Base-by-base conservation (phyloP, 64 coral and sea anemone species). In the Pachyseris speciosa region DNA sequence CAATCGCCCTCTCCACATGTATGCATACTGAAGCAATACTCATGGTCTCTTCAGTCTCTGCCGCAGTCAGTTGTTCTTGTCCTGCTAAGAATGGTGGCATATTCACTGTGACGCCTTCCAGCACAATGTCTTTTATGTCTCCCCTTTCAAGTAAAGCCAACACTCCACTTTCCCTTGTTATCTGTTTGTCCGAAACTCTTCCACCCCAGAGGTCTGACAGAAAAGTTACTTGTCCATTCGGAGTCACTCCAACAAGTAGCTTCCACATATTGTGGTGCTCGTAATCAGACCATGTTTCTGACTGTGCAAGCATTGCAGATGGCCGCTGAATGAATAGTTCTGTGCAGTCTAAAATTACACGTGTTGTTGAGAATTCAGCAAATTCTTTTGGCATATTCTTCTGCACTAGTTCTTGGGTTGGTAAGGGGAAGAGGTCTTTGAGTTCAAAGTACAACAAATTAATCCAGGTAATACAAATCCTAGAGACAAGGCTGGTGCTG, bases 281-380 rank as follows among this genome's bases (percentile, higher is more conserved):
- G n/a, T n/a, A n/a, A n/a, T n/a, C n/a, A n/a, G n/a, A n/a, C n/a
- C n/a, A n/a, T n/a, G n/a, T n/a, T n/a, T n/a, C n/a, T n/a, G n/a
- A n/a, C n/a, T n/a, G n/a, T n/a, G n/a, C n/a, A n/a, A n/a, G n/a
- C n/a, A n/a, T n/a, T n/a, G n/a, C n/a, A n/a, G n/a, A n/a, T n/a
- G n/a, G n/a, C n/a, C n/a, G n/a, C n/a, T n/a, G n/a, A n/a, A n/a
- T n/a, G n/a, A n/a, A n/a, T n/a, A n/a, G n/a, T n/a, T n/a, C n/a
- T n/a, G n/a, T 89, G 24, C 72, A 89, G 55, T 89, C 87, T 20
- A 78, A 48, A 76, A 89, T 89, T n/a, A 89, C 50, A 32, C 87
- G 50, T 16, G 72, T 89, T 42, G 58, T 89, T n/a, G 71, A 32
- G 78, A 44, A 89, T 39, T 66, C n/a, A 32, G 38, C 26, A 84